Percentiles rank a stretch among this genome's conserved stretches.
These are phyloP conservation scores for Gopherus flavomarginatus DNA, from an alignment of 2,113 vertebrate genomes.

Conservation along the genomic window DNA sequence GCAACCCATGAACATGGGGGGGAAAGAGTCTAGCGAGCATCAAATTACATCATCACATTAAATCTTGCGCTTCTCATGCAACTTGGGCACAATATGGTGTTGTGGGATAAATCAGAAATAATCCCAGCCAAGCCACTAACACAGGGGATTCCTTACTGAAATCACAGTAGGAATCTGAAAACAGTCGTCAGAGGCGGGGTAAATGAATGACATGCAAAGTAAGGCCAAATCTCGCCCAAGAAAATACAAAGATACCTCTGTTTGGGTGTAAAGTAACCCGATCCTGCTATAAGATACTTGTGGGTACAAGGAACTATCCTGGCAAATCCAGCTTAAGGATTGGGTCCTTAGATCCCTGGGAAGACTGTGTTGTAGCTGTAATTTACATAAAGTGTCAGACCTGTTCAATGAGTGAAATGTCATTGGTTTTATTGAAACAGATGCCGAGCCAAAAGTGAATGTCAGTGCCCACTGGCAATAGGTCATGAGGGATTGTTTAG, in stretches of 20 bases:
- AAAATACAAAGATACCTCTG: background rate
- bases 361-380: background rate
- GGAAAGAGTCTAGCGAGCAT: background rate
- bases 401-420: background rate
- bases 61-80: background rate
- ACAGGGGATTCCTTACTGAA: background rate
- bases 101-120: background rate
- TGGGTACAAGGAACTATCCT: background rate
- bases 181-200: background rate
- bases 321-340: background rate
- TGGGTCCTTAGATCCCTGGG: background rate
- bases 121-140: background rate
- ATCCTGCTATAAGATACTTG: background rate
- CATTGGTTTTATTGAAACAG: background rate
- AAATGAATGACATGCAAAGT: background rate
- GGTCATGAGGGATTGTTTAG: background rate
- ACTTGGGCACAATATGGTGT: no score
- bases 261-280: background rate
- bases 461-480: background rate
- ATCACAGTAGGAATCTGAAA: background rate
- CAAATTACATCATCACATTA: background rate
- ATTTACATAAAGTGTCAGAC: no score
- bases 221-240: background rate
- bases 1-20: rapidly evolving
- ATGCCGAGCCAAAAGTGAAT: background rate